Conservation (phyloP, 2,888 invertebrate species). For the Dryobotodes eremita region DNA sequence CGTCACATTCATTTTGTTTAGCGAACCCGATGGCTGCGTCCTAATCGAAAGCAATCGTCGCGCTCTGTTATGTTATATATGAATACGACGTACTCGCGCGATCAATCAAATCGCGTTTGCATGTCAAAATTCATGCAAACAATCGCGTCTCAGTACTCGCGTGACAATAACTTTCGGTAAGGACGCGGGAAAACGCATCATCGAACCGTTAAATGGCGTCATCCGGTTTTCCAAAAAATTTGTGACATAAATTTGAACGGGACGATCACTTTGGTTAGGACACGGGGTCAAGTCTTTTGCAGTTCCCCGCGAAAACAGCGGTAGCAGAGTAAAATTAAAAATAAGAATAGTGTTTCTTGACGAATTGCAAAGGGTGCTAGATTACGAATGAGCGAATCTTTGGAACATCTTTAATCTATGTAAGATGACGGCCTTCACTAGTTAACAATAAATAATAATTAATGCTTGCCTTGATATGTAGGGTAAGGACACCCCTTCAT, state of each 20-base stretch:
- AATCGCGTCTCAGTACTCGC: background rate
- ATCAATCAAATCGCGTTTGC: background rate
- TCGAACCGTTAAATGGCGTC: background rate
- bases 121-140: background rate
- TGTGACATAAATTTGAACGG: background rate
- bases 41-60: background rate
- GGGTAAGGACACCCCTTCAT: background rate
- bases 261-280: background rate
- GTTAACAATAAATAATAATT: slow-evolving; percentile 7
- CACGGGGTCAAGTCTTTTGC: background rate
- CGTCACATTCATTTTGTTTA: background rate
- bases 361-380: background rate
- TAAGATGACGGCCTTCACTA: background rate
- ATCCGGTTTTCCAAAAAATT: background rate
- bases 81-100: background rate
- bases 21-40: background rate
- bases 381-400: too few species aligned
- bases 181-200: background rate
- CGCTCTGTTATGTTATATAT: background rate
- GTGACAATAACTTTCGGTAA: background rate
- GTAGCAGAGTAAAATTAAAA: background rate
- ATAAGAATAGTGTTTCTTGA: too few species aligned
- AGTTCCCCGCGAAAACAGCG: background rate
- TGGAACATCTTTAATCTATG: background rate
- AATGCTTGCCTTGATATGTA: slow-evolving; percentile 7